A percentile compares a stretch with the other conserved stretches of the same genome.
Evolutionary conservation across 2,797 vertebrate species (phyloP).

Genomic region (Taenioides sp.): DNA sequence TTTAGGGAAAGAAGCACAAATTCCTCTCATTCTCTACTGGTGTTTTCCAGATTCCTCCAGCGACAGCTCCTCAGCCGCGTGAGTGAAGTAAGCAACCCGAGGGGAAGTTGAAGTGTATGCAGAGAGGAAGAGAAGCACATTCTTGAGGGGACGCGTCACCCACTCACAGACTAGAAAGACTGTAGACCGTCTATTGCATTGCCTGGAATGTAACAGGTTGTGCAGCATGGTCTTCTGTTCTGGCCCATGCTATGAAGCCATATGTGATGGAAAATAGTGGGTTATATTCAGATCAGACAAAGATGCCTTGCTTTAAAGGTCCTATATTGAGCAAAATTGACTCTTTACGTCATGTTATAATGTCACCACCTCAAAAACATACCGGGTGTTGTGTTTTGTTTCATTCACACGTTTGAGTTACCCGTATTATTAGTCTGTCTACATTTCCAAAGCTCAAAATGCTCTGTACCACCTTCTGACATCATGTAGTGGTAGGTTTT

Average conservation of each 20-base stretch:
- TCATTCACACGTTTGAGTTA: no score
- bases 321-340: no score
- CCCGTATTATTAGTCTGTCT: no score
- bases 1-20: constrained; percentile 75
- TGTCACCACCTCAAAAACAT: no score
- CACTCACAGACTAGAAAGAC: constrained; percentile 58
- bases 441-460: no score
- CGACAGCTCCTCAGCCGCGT: constrained; percentile 60
- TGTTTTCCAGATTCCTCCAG: constrained; percentile 83
- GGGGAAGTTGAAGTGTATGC: constrained; percentile 67
- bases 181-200: constrained; percentile 49
- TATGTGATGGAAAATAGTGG: not conserved
- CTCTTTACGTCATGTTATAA: no score
- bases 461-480: no score
- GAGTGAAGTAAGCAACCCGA: constrained; percentile 67
- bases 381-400: no score
- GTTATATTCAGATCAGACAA: not conserved
- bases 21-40: constrained; percentile 80
- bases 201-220: constrained; percentile 54
- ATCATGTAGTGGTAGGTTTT: no score
- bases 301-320: not conserved
- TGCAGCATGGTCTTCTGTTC: constrained; percentile 30
- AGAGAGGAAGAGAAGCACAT: constrained; percentile 74
- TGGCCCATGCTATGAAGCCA: not conserved
- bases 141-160: constrained; percentile 74